Evolutionary conservation across 1,140 invertebrate species (phyloP), one percentile per base, ranked within the genome.

Genomic region (Leptinotarsa texana): DNA sequence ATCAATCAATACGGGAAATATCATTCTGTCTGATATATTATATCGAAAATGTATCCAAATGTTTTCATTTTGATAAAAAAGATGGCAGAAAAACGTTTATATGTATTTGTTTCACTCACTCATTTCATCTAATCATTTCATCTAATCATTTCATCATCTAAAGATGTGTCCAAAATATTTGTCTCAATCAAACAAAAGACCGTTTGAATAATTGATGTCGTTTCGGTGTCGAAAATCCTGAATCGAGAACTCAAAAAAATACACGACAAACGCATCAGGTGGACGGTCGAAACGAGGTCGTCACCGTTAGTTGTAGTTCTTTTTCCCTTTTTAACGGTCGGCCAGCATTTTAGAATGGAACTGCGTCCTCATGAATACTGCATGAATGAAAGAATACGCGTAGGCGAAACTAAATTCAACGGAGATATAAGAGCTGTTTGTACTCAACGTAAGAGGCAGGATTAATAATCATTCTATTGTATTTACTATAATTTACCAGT

Each of bases 401-500:
- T 57, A 57, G 17, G 51, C 51, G 51, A 57, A 13, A 57, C 13
- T 8, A 11, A 57, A 57, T 57, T 15, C 51, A 57, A 57, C 51
- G n/a, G 51, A 57, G 13, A 57, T 57, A 15, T n/a, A 57, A 57
- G 51, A 57, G 17, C 51, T 57, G 51, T 57, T 57, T 57, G 51
- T 57, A 57, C 15, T 57, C n/a, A 15, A 15, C 2, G n/a, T 57
- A 57, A 5, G 15, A 18, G 6, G n/a, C 51, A 57, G 6, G 51
- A 57, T 57, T 57, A 57, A 57, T 57, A n/a, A 57, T 57, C n/a
- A 57, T 18, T 57, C 51, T 57, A 57, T 57, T 57, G 51, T 57
- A 57, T 57, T 57, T 57, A 57, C 15, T n/a, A 18, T 57, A 57
- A n/a, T 57, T 57, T 3, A 57, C n/a, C 6, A 57, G 51, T 42